These are phyloP conservation scores for Drosophila fuyamai DNA, from an alignment of 1,140 invertebrate genomes.

Conservation along the genomic window DNA sequence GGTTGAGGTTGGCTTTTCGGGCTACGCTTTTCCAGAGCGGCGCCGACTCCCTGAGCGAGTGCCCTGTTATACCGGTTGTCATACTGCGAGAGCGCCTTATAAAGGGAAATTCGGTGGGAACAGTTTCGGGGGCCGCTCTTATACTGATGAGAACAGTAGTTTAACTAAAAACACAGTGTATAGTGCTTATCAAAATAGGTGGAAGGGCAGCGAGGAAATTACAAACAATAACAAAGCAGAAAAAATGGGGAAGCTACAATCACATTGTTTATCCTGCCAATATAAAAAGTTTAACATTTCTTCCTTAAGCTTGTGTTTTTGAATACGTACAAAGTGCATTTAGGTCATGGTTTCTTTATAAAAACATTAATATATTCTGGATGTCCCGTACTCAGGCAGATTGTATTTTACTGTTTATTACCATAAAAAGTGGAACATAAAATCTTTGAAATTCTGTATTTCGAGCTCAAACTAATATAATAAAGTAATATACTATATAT, in stretches of 20 bases:
- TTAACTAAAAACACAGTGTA: constrained; percentile 49
- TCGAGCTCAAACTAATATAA: too few relatives aligned
- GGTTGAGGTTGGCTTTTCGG: constrained; percentile 50
- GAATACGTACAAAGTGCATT: too few relatives aligned
- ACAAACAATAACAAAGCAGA: constrained; percentile 9
- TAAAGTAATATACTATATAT: too few relatives aligned
- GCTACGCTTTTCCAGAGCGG: constrained; percentile 26
- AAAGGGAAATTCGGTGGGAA: constrained; percentile 25
- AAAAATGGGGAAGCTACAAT: constrained; percentile 1
- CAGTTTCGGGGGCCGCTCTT: constrained; percentile 12
- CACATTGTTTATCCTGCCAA: background rate
- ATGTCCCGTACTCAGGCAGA: background rate
- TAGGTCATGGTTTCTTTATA: background rate
- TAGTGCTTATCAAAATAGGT: constrained; percentile 64
- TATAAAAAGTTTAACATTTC: background rate
- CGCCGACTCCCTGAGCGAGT: constrained; percentile 35
- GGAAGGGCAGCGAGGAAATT: background rate
- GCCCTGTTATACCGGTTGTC: constrained; percentile 14
- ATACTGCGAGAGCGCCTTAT: background rate
- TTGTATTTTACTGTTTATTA: too few relatives aligned
- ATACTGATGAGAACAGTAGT: constrained; percentile 30
- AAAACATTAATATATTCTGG: background rate
- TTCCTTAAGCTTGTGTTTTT: background rate
- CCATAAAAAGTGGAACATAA: too few relatives aligned
- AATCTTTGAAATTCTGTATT: too few relatives aligned